phyloP scores from a whole-genome alignment of 2,888 invertebrate species.

The Drosophila diplacantha region DNA sequence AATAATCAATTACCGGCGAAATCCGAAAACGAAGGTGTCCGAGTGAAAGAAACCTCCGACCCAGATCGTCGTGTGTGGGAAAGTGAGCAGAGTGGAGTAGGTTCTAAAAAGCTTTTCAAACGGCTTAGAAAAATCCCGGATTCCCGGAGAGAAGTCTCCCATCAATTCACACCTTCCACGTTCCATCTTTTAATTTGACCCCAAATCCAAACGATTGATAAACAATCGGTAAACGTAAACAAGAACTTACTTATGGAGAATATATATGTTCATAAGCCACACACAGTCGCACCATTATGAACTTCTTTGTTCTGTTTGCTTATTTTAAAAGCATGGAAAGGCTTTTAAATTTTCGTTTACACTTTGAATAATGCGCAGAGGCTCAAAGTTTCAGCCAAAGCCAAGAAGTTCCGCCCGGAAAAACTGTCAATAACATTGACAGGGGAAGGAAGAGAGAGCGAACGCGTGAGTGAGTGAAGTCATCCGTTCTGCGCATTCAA shows the following conservation, averaged over 20 bases:
- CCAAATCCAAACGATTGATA: conserved; percentile 23
- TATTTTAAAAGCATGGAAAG: conserved; percentile 40
- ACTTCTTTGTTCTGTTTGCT: conserved; percentile 31
- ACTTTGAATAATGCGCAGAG: conserved; percentile 5
- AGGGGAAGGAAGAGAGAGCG: not conserved
- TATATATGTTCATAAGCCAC: conserved; percentile 6
- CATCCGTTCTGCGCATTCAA: conserved; percentile 30
- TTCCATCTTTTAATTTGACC: conserved; percentile 19
- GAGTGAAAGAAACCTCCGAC: conserved; percentile 27
- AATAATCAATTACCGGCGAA: conserved; percentile 42
- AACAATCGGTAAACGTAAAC: conserved; percentile 25
- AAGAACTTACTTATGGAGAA: conserved; percentile 24
- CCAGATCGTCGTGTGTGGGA: conserved; percentile 42
- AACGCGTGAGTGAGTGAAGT: conserved; percentile 9
- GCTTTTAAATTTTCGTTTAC: conserved; percentile 39
- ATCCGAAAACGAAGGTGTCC: conserved; percentile 33
- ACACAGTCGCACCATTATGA: conserved; percentile 6
- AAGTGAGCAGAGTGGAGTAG: conserved; percentile 13
- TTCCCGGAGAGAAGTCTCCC: too few relatives aligned
- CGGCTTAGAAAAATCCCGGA: conserved; percentile 9
- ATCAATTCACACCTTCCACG: conserved; percentile 21
- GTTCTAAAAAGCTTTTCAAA: conserved; percentile 38
- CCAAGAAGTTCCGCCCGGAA: conserved; percentile 16
- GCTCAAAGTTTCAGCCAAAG: not conserved
- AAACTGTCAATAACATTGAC: conserved; percentile 5